Evolutionary conservation across 1,140 invertebrate species (phyloP), one percentile per base, ranked within the genome.

Genomic region (Eulimnadia texana): DNA sequence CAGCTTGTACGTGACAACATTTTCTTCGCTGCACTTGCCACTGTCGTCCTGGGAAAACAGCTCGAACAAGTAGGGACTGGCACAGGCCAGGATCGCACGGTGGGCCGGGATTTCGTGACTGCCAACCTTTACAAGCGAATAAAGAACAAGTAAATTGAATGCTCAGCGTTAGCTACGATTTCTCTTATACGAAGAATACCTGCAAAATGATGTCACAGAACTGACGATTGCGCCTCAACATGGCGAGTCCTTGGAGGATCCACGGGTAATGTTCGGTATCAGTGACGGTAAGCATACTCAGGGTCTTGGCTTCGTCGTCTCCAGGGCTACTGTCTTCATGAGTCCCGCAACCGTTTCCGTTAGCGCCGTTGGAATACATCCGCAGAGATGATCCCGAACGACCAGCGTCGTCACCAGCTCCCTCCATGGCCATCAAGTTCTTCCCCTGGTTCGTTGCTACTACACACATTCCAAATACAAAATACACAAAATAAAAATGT

Each of bases 171-270:
- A 42, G 6, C 6, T 6, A 16, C 6, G 33, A 42, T 42, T 42
- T 16, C 6, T 6, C 33, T 42, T 16, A 42, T 16, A 16, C 33
- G 16, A 9, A 68, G 77, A 78, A 79, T 70, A 86, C 84, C 70
- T 86, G 81, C 65, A 90, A 77, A 66, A 84, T 79, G 59, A 85
- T 83, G 73, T 90, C 86, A 74, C 84, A 90, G 72, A 88, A 86
- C 67, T 86, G 82, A 58, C 78, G 78, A 68, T 84, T 85, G 71
- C 85, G 84, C 56, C 84, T 75, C 77, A 90, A 81, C 73, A 79
- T 84, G 72, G 86, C 84, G 47, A 88, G 75, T 16, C 79, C 77
- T 52, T 77, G 72, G 62, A 86, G 76, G 65, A 81, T 80, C 62
- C 74, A 72, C 9, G 74, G 70, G 42, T 79, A 75, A 62, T 80